Evolutionary conservation across 2,888 invertebrate genomes (phyloP), one percentile per base, ranked within the genome.

Genomic region (Sminthurides aquaticus): DNA sequence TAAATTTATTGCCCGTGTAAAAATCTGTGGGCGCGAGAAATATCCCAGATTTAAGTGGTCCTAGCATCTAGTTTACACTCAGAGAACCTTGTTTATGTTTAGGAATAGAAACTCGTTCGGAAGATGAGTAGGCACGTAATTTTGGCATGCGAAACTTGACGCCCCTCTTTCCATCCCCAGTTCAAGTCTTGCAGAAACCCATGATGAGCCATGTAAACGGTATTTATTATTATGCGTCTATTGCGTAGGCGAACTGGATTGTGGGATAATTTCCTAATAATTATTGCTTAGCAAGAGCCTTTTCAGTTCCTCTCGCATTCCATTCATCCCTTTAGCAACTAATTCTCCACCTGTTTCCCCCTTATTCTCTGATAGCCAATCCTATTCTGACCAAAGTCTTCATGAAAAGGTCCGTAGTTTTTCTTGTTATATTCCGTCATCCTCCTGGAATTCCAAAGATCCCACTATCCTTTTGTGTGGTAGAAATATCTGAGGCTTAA

Each of bases 181-280:
- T 34, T 34, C 43, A 34, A 5, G 43, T 11, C 43, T n/a, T n/a
- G n/a, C n/a, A n/a, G 43, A 15, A 34, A 34, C 43, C 43, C n/a
- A 34, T 34, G 8, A 34, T 34, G 43, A 34, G 43, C 43, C 43
- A 34, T 34, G 43, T 34, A 34, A 34, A 11, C 15, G 43, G 43
- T 15, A 34, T 34, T 34, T 34, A n/a, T n/a, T 24, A n/a, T 55
- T 20, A 2, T 18, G n/a, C 22, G 25, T 58, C 24, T 18, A n/a
- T 18, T 18, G 18, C 29, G 60, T 60, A 54, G 60, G 60, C 28
- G 60, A 60, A 60, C 60, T 49, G 60, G 60, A 60, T 60, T 27
- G 43, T 15, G 43, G 43, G 43, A 34, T 34, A 34, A 15, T 11
- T 15, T n/a, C n/a, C n/a, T n/a, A n/a, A n/a, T n/a, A n/a, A 15